Evolutionary conservation across 1,140 invertebrate genomes (phyloP), one percentile per base, ranked within the genome.

Genomic region (Nomia melanderi): DNA sequence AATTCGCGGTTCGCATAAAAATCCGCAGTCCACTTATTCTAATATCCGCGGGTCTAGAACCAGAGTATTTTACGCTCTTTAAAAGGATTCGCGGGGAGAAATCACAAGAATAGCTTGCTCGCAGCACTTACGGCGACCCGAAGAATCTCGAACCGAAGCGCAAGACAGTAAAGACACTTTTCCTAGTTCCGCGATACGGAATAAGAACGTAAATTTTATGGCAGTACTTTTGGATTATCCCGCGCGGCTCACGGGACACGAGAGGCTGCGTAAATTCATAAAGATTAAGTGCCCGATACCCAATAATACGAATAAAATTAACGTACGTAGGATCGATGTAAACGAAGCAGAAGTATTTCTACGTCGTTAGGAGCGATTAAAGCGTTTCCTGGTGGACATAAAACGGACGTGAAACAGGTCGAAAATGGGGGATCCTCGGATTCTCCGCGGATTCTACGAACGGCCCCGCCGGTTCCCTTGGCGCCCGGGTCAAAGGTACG

Each of bases 371-470:
- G n/a, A 50, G 47, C 47, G 47, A 50, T 50, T 50, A 50, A 1
- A 1, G 47, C 8, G 20, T n/a, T 50, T n/a, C 47, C 47, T 36
- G 8, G 3, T 17, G 47, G 47, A 17, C 47, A 50, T 50, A n/a
- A 50, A 50, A 50, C 47, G 17, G 47, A 50, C 7, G 17, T n/a
- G 20, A 20, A 47, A 47, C 44, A 17, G 47, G 47, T 25, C 33
- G 33, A 33, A 33, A 7, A 44, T 5, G 25, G 47, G 11, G 33
- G n/a, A 9, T 11, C 31, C 11, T 25, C 39, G 4, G 59, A n/a
- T 62, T 39, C 47, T 23, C 11, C 59, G 33, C n/a, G 59, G n/a
- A 39, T 62, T 62, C 59, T 20, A 29, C 17, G 54, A 17, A 57
- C 20, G 27, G 27, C 0, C 27, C 54, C 12, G 2, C 27, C 14